Evolutionary conservation across 2,113 vertebrate genomes (phyloP).

Genomic region (Telmatochromis sp.): DNA sequence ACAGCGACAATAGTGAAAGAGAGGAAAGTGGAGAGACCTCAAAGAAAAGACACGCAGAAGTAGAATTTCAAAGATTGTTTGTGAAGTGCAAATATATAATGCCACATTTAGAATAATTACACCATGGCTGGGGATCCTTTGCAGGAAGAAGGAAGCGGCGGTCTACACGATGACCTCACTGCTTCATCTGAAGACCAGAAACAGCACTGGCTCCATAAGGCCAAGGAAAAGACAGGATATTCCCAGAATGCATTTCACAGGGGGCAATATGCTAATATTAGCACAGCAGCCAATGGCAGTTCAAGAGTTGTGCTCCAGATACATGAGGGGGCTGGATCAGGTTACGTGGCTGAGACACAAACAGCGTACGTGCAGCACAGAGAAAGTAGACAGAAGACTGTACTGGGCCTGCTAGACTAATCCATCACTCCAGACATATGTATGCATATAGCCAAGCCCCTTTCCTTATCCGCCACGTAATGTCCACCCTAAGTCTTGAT

Average conservation of each 20-base stretch:
- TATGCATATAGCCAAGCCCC: neutral
- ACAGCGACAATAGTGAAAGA: neutral
- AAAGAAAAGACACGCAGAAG: neutral
- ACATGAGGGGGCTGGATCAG: slow-evolving; percentile 28
- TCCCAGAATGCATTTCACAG: slow-evolving; percentile 74
- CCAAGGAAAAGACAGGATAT: slow-evolving; percentile 61
- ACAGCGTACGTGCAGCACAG: slow-evolving; percentile 26
- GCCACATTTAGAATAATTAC: neutral
- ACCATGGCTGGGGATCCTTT: neutral
- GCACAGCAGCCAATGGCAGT: slow-evolving; percentile 51
- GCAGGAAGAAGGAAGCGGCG: neutral
- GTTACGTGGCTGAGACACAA: slow-evolving; percentile 35
- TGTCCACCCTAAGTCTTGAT: neutral
- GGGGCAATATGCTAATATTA: slow-evolving; percentile 73
- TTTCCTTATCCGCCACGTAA: neutral
- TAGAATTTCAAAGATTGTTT: neutral
- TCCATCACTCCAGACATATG: neutral
- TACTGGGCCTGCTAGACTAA: neutral
- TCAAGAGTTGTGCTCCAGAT: slow-evolving; percentile 45
- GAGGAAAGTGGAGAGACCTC: neutral
- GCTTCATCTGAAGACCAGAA: slow-evolving; percentile 11
- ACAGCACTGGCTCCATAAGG: slow-evolving; percentile 56
- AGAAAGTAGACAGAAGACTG: slow-evolving; percentile 1
- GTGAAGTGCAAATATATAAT: neutral
- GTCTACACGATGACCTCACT: slow-evolving; percentile 32